These are phyloP conservation scores for Myiotriccus ornatus DNA, from an alignment of 2,797 vertebrate genomes.

Conservation along the genomic window DNA sequence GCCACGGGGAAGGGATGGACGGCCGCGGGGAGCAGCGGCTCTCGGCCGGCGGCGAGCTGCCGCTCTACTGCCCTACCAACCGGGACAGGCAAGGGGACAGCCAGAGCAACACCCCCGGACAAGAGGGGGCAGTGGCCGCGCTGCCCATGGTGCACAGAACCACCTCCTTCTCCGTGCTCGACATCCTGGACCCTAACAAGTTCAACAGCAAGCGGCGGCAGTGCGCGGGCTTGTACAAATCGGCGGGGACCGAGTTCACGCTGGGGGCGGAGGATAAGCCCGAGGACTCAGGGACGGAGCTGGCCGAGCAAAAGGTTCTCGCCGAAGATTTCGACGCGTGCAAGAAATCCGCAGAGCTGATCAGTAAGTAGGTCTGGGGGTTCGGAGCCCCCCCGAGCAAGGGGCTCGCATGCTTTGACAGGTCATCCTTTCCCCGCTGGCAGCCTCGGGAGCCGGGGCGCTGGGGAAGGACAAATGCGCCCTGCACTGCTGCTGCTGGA, in stretches of 20 bases:
- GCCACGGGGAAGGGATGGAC: slow-evolving; percentile 79
- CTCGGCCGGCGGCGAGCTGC: slow-evolving; percentile 62
- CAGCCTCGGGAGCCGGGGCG: background rate
- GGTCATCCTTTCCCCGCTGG: background rate
- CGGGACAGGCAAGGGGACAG: slow-evolving; percentile 78
- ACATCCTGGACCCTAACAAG: slow-evolving; percentile 98
- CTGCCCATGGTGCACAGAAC: slow-evolving; percentile 85
- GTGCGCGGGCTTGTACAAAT: slow-evolving; percentile 71
- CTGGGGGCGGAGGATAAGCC: slow-evolving; percentile 49
- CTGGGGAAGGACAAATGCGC: background rate
- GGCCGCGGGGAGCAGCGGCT: slow-evolving; percentile 80
- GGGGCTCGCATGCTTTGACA: background rate
- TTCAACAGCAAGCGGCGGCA: slow-evolving; percentile 87
- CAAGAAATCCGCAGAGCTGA: slow-evolving; percentile 72
- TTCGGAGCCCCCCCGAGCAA: background rate
- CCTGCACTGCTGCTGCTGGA: background rate
- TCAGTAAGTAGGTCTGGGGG: slow-evolving; percentile 74
- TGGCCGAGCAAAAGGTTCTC: slow-evolving; percentile 69
- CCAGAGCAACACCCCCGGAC: slow-evolving; percentile 81
- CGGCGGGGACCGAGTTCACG: slow-evolving; percentile 31
- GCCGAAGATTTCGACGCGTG: slow-evolving; percentile 78
- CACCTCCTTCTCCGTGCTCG: slow-evolving; percentile 95
- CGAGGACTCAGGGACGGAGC: slow-evolving; percentile 66
- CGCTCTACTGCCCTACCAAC: slow-evolving; percentile 71
- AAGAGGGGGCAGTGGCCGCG: slow-evolving; percentile 77